Conservation (phyloP, 1,140 invertebrate genomes). For the Phortica variegata region DNA sequence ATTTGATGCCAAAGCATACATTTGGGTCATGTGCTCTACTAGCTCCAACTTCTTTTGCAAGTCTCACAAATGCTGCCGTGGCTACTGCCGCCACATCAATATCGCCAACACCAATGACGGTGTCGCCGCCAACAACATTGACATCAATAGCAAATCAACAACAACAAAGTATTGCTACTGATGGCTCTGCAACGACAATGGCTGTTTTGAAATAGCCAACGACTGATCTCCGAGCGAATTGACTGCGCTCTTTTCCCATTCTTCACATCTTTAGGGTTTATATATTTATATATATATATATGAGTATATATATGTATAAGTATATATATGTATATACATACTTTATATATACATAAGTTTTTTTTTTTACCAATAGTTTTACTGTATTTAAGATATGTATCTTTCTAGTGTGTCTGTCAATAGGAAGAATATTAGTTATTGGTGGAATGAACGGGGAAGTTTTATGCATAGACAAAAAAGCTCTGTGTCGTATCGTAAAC, state of each 20-base stretch:
- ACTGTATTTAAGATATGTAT: too few relatives aligned
- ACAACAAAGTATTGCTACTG: constrained; percentile 4
- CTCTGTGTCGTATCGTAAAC: too few relatives aligned
- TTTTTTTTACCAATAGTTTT: too few relatives aligned
- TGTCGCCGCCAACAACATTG: constrained; percentile 13
- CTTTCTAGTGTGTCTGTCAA: too few relatives aligned
- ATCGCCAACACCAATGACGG: constrained; percentile 18
- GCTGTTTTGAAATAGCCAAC: constrained; percentile 53
- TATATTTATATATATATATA: too few relatives aligned
- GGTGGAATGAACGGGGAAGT: too few relatives aligned
- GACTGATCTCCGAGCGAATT: constrained; percentile 54
- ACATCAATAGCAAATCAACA: constrained; percentile 25
- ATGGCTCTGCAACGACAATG: constrained; percentile 18
- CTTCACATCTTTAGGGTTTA: too few relatives aligned
- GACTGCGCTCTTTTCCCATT: constrained; percentile 44
- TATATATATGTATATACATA: too few relatives aligned
- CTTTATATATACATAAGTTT: too few relatives aligned
- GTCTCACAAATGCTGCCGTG: constrained; percentile 14
- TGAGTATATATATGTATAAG: too few relatives aligned
- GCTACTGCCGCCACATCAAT: constrained; percentile 15
- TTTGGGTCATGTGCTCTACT: constrained; percentile 50
- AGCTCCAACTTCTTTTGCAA: constrained; percentile 46
- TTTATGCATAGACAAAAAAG: too few relatives aligned
- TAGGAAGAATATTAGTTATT: too few relatives aligned
- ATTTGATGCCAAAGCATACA: constrained; percentile 41